Base-by-base conservation (phyloP, 2,888 invertebrate species). In the Linnaemya vulpina region DNA sequence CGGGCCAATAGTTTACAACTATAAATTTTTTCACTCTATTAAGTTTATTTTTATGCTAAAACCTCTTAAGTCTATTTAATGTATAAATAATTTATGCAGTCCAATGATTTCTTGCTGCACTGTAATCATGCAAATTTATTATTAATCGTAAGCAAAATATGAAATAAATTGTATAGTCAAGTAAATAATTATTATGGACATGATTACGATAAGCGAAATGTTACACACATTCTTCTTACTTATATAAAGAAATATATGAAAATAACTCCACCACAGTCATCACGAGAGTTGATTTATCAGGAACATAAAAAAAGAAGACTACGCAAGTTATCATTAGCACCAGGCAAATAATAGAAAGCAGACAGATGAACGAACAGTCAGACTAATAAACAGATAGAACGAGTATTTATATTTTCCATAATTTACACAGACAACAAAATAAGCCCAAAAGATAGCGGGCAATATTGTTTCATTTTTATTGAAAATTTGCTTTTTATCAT, bases 31-130 rank as follows among this genome's bases (percentile, higher is more conserved):
- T 60, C 25, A 30, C 30, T 55, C 30, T 25, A 55, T 55, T 55
- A 55, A 55, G 15, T 60, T 38, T 58, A 4, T 35, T 58, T 15
- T 35, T 58, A 20, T 22, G 13, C 38, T 51, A 3, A 43, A 70
- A 55, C 20, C 55, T 55, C 10, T n/a, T 55, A 25, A 40, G 25
- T 25, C 43, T 43, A 40, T 40, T 70, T 55, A 35, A 53, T 53
- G 17, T n/a, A 68, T 51, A 67, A 49, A 70, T 55, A 55, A 70
- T 68, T 68, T 15, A 68, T 68, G 38, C n/a, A 40, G 70, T 10
- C 40, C 40, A 70, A 25, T 43, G 40, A 55, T 11, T 40, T 55
- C 55, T 25, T n/a, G 2, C 30, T 43, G 30, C 20, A 43, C n/a
- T 55, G 1, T 25, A 55, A 25, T 70, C 25, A 25, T 22, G 40